phyloP scores from a whole-genome alignment of 2,113 vertebrate species.

The Smithornis capensis region DNA sequence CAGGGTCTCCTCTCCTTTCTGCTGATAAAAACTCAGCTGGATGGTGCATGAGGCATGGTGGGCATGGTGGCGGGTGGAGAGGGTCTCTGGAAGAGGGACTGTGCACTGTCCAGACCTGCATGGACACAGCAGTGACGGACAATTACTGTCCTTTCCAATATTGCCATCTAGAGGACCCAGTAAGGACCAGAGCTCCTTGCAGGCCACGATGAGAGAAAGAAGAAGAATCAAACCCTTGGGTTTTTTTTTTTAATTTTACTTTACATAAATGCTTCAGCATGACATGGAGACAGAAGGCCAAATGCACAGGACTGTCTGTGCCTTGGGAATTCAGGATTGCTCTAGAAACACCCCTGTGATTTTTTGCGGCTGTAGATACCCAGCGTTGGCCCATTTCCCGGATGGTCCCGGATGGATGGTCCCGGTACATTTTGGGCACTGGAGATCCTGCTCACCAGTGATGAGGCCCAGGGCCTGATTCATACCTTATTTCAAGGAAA shows the following conservation, averaged over 20 bases:
- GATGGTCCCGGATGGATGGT: too few species aligned
- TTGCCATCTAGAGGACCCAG: constrained; percentile 64
- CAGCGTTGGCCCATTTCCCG: not conserved
- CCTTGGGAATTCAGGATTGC: not conserved
- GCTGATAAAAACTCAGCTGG: not conserved
- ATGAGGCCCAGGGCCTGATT: not conserved
- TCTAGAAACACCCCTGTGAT: not conserved
- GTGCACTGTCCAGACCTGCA: not conserved
- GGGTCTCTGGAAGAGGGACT: not conserved
- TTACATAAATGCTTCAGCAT: not conserved
- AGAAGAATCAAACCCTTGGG: not conserved
- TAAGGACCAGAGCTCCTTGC: not conserved
- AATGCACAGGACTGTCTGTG: not conserved
- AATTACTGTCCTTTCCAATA: constrained; percentile 36
- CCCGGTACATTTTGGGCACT: not conserved
- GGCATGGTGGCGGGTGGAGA: not conserved
- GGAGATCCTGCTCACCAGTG: not conserved
- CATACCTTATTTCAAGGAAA: not conserved
- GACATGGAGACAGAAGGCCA: not conserved
- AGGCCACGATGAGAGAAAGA: not conserved
- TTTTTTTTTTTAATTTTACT: not conserved
- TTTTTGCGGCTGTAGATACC: not conserved
- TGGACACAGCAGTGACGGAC: accelerated
- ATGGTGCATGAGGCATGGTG: accelerated
- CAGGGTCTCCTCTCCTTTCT: not conserved